phyloP scores from a whole-genome alignment of 2,797 vertebrate species.

The Coluber constrictor region DNA sequence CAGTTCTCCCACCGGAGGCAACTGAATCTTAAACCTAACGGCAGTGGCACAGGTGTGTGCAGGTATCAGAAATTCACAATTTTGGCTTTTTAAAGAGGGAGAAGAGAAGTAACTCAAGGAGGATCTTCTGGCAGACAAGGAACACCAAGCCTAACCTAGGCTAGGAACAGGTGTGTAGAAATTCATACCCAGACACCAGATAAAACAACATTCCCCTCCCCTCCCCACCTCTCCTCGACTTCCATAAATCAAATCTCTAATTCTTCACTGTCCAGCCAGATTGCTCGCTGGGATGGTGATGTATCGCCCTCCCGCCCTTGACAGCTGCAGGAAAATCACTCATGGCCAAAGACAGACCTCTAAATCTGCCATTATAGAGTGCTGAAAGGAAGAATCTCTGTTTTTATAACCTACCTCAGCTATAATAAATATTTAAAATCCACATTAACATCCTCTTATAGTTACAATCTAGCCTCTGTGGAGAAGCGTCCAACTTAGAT shows the following conservation, averaged over 20 bases:
- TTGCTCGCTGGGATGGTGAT: constrained; percentile 73
- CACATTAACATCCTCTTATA: constrained; percentile 76
- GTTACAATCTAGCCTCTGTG: constrained; percentile 78
- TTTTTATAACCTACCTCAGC: constrained; percentile 86
- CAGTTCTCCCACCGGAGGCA: not conserved
- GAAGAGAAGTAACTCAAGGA: not conserved
- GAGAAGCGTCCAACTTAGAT: constrained; percentile 75
- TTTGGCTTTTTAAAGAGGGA: not conserved
- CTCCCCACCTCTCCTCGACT: constrained; percentile 39
- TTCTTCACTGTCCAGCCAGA: constrained; percentile 75
- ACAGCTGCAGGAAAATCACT: constrained; percentile 81
- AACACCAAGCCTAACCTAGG: constrained; percentile 32
- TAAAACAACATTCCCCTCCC: constrained; percentile 51
- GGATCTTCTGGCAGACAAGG: constrained; percentile 7
- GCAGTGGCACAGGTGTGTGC: not conserved
- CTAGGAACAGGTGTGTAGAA: constrained; percentile 72
- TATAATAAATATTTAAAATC: constrained; percentile 83
- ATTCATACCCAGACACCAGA: constrained; percentile 57
- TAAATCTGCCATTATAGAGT: constrained; percentile 85
- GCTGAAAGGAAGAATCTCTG: constrained; percentile 84
- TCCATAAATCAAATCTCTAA: constrained; percentile 81
- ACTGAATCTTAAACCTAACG: not conserved
- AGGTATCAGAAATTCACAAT: not conserved
- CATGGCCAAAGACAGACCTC: constrained; percentile 75
- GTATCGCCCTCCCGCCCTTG: constrained; percentile 75